Base-by-base conservation (phyloP, 1,140 invertebrate species). In the Magallana angulata region DNA sequence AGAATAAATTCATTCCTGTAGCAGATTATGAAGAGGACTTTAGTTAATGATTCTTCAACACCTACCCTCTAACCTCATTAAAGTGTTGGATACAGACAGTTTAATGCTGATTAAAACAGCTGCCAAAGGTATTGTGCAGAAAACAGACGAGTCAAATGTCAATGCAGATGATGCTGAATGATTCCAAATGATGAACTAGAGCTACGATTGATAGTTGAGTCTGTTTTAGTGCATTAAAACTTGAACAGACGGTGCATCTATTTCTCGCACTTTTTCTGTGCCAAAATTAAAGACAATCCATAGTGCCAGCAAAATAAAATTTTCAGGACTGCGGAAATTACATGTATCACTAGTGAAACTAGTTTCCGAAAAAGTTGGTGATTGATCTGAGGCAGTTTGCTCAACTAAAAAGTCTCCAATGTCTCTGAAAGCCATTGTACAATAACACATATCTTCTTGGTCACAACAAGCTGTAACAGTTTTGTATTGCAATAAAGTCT, bases 401-500 rank as follows among this genome's bases (percentile, higher is more conserved):
- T 64, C 60, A 64, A 64, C 60, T 6, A 64, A 64, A 16, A 64
- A 64, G 16, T 64, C 16, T 64, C 60, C 60, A 16, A 64, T 64
- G 60, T 64, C 60, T 16, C 60, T 64, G 60, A 64, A 64, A 64
- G 7, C 16, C 60, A 64, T 64, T 16, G 4, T 18, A 64, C 16
- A 18, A 18, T 16, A 64, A 64, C 8, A 64, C 18, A 16, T 64
- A 64, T 64, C 60, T 14, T 64, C 60, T 16, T 64, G 60, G 60
- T 3, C 60, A 64, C 11, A 16, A 16, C 60, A 64, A 64, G 60
- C 60, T 64, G 2, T 64, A 2, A 64, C 60, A 14, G 60, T 60
- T 64, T 64, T 64, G 60, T 64, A 64, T 64, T 64, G 60, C 14
- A 64, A 64, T 64, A 64, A 64, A 12, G 60, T 64, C 60, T 64